These are phyloP conservation scores for Oxycera nigricornis DNA, from an alignment of 2,888 invertebrate species.

Conservation along the genomic window DNA sequence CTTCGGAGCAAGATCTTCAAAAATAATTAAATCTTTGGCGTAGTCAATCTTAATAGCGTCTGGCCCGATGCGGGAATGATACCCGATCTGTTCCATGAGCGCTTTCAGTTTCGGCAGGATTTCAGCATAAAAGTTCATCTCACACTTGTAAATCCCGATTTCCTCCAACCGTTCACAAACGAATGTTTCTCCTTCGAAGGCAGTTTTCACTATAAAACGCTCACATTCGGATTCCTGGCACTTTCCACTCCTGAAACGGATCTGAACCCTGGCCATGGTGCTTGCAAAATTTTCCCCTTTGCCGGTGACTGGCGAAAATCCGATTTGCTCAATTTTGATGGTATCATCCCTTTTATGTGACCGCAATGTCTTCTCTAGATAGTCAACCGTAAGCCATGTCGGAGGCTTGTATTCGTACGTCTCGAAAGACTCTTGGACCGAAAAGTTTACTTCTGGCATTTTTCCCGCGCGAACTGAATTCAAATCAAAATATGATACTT, in stretches of 20 bases:
- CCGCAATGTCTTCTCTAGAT: constrained; percentile 51
- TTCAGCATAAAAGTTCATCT: constrained; percentile 56
- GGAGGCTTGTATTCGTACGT: constrained; percentile 25
- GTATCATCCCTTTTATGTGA: constrained; percentile 48
- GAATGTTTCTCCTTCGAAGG: constrained; percentile 52
- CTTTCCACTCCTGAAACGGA: constrained; percentile 42
- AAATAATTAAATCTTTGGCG: constrained; percentile 56
- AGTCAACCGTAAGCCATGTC: constrained; percentile 50
- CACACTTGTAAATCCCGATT: constrained; percentile 53
- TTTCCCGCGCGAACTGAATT: background rate
- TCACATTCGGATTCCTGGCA: constrained; percentile 31
- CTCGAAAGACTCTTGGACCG: background rate
- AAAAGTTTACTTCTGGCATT: background rate
- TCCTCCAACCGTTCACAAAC: constrained; percentile 38
- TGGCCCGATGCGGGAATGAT: constrained; percentile 53
- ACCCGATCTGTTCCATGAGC: constrained; percentile 46
- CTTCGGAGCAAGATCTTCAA: constrained; percentile 64
- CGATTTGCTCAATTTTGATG: constrained; percentile 49
- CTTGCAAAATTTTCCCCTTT: constrained; percentile 57
- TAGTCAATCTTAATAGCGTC: constrained; percentile 57
- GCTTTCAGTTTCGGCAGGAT: constrained; percentile 52
- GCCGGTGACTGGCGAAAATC: constrained; percentile 51
- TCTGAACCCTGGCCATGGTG: constrained; percentile 52
- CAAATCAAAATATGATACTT: too few species aligned
- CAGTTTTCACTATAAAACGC: constrained; percentile 53